These are phyloP conservation scores for Chromobotia macracanthus DNA, from an alignment of 2,797 vertebrate genomes.

Conservation along the genomic window DNA sequence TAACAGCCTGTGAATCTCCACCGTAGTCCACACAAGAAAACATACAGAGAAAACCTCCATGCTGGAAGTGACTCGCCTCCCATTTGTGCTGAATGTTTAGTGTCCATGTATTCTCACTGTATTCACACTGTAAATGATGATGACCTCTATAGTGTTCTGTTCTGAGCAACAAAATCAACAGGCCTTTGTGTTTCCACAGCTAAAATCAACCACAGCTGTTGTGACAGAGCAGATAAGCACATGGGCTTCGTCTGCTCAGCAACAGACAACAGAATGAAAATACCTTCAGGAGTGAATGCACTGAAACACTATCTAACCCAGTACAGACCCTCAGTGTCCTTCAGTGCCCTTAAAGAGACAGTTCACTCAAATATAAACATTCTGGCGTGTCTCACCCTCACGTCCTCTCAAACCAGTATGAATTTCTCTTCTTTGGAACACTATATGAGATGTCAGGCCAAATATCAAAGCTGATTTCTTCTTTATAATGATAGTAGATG, in stretches of 20 bases:
- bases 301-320: conserved; percentile 17
- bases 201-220: not conserved
- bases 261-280: conserved; percentile 26
- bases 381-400: not conserved
- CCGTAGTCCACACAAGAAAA: too few species aligned
- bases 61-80: conserved; percentile 18
- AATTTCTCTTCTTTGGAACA: not conserved
- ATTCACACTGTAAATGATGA: not conserved
- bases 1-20: conserved; percentile 25
- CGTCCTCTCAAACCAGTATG: not conserved
- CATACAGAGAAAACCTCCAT: conserved; percentile 22
- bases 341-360: conserved; percentile 12
- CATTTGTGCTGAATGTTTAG: not conserved
- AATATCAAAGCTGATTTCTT: too few species aligned
- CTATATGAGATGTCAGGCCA: not conserved
- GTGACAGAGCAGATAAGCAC: conserved; percentile 25
- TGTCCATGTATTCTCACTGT: not conserved
- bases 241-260: conserved; percentile 24
- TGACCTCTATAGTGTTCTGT: not conserved
- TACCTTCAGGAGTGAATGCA: conserved; percentile 13
- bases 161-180: not conserved
- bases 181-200: not conserved
- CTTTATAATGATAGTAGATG: not conserved
- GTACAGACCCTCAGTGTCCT: conserved; percentile 17
- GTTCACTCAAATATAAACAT: not conserved